These are phyloP conservation scores for Neogale vison DNA, from an alignment of 2,113 vertebrate genomes.

Conservation along the genomic window DNA sequence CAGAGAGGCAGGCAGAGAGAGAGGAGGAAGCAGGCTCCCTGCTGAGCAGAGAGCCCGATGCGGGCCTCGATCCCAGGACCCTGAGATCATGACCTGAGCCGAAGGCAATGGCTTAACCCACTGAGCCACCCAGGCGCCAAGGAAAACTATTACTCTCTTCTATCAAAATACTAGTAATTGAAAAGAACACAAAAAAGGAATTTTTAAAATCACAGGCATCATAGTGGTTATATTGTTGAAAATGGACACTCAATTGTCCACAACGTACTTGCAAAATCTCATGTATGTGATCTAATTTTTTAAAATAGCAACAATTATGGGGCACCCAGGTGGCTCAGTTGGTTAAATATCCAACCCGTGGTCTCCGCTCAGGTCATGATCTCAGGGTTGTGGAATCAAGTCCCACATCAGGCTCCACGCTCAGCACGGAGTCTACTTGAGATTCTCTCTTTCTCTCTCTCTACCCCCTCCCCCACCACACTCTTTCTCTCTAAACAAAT, in stretches of 20 bases:
- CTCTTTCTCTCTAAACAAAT: background rate
- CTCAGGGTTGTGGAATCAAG: background rate
- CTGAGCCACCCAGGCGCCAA: too few species aligned
- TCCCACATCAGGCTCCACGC: background rate
- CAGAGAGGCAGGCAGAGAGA: too few species aligned
- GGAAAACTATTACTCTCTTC: background rate
- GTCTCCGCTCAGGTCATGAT: background rate
- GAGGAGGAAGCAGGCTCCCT: too few species aligned
- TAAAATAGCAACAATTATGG: background rate
- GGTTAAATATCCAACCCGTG: background rate
- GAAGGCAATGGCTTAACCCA: too few species aligned
- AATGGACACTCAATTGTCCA: background rate
- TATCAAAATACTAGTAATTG: background rate
- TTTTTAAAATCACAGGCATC: background rate
- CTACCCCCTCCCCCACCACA: background rate
- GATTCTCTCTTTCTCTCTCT: background rate
- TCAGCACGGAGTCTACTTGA: background rate
- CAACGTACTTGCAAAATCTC: background rate
- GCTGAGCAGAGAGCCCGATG: too few species aligned
- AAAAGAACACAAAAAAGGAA: background rate
- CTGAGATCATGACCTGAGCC: too few species aligned
- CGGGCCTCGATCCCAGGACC: too few species aligned
- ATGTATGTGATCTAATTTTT: background rate
- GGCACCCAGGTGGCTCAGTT: background rate
- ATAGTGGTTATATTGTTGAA: background rate